These are phyloP conservation scores for Drosophila biarmipes DNA, from an alignment of 1,140 invertebrate species.

Conservation along the genomic window DNA sequence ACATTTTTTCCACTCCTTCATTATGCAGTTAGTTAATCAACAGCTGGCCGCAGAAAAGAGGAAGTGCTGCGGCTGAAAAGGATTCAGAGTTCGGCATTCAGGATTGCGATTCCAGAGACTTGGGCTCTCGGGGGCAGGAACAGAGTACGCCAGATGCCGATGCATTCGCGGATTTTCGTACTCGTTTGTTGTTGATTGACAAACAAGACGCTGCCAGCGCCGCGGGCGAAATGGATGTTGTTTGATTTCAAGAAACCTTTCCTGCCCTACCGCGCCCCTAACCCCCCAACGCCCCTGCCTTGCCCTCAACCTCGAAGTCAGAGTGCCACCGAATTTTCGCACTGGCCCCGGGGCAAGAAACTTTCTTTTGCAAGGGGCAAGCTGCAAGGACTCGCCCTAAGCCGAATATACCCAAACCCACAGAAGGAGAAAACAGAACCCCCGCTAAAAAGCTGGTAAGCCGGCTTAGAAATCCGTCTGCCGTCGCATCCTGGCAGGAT, in stretches of 20 bases:
- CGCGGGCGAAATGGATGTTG: slow-evolving; percentile 28
- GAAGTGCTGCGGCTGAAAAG: slow-evolving; percentile 64
- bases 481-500: slow-evolving; percentile 41
- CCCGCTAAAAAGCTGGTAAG: slow-evolving; percentile 53
- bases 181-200: slow-evolving; percentile 51
- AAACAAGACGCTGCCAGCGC: slow-evolving; percentile 52
- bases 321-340: slow-evolving; percentile 40
- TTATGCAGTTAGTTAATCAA: slow-evolving; percentile 77
- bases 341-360: slow-evolving; percentile 52
- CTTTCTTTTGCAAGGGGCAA: slow-evolving; percentile 55
- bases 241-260: slow-evolving; percentile 12
- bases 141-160: slow-evolving; percentile 45
- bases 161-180: slow-evolving; percentile 34
- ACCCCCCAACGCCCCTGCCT: slow-evolving; percentile 8
- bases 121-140: slow-evolving; percentile 46
- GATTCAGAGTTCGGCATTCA: slow-evolving; percentile 14
- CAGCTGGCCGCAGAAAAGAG: slow-evolving; percentile 74
- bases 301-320: slow-evolving; percentile 2
- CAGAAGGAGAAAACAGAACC: background rate
- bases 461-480: slow-evolving; percentile 60
- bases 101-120: background rate
- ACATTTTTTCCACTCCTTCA: slow-evolving; percentile 29
- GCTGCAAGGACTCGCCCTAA: slow-evolving; percentile 29
- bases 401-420: background rate
- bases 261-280: background rate